Evolutionary conservation across 2,888 invertebrate species (phyloP).

Genomic region (Rhodophaea formosa): DNA sequence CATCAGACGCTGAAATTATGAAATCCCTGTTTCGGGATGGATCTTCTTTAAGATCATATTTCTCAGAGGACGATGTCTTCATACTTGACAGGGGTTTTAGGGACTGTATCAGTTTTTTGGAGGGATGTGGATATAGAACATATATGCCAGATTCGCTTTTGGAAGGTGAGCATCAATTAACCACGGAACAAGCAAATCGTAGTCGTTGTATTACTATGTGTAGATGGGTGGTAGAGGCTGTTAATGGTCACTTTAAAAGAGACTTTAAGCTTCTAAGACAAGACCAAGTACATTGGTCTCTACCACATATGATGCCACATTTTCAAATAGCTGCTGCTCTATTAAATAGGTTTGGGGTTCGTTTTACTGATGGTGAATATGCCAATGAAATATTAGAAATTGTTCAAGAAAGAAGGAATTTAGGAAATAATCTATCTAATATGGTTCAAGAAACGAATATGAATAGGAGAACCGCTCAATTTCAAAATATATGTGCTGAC

Average conservation of each 20-base stretch:
- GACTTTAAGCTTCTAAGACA: constrained; percentile 22
- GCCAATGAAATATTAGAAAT: constrained; percentile 4
- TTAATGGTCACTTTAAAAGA: constrained; percentile 24
- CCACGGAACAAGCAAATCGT: constrained; percentile 22
- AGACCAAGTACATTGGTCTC: constrained; percentile 21
- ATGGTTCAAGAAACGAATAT: constrained; percentile 8
- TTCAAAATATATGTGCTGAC: constrained; percentile 1
- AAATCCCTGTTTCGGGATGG: not conserved
- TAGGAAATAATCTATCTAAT: constrained; percentile 22
- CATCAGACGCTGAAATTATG: constrained; percentile 18
- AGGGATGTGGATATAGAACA: constrained; percentile 1
- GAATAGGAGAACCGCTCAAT: not conserved
- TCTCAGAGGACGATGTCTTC: constrained; percentile 18
- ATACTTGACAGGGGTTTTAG: constrained; percentile 26
- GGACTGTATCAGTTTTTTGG: constrained; percentile 9
- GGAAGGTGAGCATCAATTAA: constrained; percentile 22
- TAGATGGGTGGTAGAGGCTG: constrained; percentile 24
- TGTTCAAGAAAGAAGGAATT: constrained; percentile 17
- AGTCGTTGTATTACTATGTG: constrained; percentile 24
- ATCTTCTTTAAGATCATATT: constrained; percentile 3
- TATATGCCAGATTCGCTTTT: constrained; percentile 25
- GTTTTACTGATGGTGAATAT: constrained; percentile 18
- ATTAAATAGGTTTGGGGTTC: constrained; percentile 26
- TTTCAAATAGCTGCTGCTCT: constrained; percentile 26
- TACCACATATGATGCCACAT: constrained; percentile 26